Conservation (phyloP, 2,113 vertebrate genomes). For the Mionectes macconnelli region DNA sequence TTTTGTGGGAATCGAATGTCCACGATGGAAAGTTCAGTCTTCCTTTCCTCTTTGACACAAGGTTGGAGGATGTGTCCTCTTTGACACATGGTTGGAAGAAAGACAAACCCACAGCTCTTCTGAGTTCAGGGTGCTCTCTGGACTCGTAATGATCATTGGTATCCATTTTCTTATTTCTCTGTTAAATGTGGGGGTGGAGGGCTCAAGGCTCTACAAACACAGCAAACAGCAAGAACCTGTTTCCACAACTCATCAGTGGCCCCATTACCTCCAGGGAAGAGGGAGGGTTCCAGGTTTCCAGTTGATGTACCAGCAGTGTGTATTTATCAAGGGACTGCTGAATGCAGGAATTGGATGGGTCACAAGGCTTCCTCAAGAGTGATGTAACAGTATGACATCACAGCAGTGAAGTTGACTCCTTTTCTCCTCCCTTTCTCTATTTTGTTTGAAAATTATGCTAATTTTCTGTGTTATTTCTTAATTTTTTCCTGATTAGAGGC, state of each 20-base stretch:
- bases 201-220: not conserved
- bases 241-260: not conserved
- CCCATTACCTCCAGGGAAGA: not conserved
- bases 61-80: rapidly evolving
- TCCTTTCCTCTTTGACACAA: not conserved
- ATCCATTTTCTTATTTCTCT: not conserved
- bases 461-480: not conserved
- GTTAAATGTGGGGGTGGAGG: not conserved
- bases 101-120: not conserved
- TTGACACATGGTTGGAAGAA: not conserved
- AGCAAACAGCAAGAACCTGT: not conserved
- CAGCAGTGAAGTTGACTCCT: not conserved
- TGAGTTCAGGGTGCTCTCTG: not conserved
- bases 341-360: not conserved
- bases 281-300: not conserved
- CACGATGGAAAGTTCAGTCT: no score
- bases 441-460: not conserved
- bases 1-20: no score
- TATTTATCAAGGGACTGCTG: not conserved
- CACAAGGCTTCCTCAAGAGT: not conserved
- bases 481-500: not conserved
- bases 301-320: not conserved
- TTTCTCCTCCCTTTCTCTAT: not conserved
- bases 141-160: rapidly evolving
- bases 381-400: not conserved